Conservation (phyloP, 2,888 invertebrate species). For the Stegana nigrithorax region DNA sequence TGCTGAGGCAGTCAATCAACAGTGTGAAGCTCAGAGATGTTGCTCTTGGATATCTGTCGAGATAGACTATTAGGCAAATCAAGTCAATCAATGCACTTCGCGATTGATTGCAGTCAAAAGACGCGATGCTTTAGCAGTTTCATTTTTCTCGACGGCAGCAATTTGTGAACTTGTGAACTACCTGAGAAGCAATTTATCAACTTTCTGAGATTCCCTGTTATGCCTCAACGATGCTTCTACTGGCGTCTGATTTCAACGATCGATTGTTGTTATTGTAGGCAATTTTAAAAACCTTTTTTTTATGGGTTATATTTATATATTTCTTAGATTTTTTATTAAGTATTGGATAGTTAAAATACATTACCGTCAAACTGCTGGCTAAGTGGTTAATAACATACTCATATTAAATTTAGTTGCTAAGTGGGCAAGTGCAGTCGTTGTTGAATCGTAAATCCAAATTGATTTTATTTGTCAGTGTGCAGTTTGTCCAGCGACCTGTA, state of each 20-base stretch:
- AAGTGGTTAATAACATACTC: conserved; percentile 54
- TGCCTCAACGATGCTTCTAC: conserved; percentile 2
- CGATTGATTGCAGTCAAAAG: conserved; percentile 28
- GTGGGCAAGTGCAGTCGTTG: conserved; percentile 25
- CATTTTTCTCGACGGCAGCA: conserved; percentile 60
- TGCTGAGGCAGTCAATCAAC: not conserved
- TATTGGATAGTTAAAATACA: conserved; percentile 60
- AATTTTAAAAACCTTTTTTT: conserved; percentile 56
- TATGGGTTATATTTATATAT: too few species aligned
- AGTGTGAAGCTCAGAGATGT: conserved; percentile 42
- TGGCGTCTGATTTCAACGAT: conserved; percentile 46
- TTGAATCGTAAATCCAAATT: conserved; percentile 50
- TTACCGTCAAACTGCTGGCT: conserved; percentile 42
- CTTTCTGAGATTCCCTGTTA: not conserved
- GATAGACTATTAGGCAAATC: conserved; percentile 63
- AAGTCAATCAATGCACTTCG: conserved; percentile 36
- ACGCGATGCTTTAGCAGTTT: conserved; percentile 47
- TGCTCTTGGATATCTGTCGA: conserved; percentile 41
- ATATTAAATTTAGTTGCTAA: conserved; percentile 19
- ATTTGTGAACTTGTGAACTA: conserved; percentile 68
- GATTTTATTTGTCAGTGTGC: conserved; percentile 62
- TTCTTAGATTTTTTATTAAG: too few species aligned
- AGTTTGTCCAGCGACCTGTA: conserved; percentile 44
- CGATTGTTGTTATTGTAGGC: conserved; percentile 63
- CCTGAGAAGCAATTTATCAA: conserved; percentile 62